Evolutionary conservation across 2,888 invertebrate genomes (phyloP), one percentile per base, ranked within the genome.

Genomic region (Xylophagus ater): DNA sequence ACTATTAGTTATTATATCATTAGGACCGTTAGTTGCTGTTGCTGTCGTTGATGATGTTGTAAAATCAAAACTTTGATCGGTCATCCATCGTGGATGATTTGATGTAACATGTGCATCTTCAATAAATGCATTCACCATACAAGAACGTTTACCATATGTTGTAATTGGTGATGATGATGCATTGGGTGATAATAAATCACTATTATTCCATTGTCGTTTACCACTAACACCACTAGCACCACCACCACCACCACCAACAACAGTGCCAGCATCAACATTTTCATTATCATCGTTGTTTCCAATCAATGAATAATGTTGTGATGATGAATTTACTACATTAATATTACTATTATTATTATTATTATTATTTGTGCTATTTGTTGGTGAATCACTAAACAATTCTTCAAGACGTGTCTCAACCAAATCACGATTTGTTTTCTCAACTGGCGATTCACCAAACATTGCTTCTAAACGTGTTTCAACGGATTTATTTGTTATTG

Each of bases 401-500:
- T 62, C 62, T 34, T 65, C 63, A 26, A 65, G 45, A 24, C 62
- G 57, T 2, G 62, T 55, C 41, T 63, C 63, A 43, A 63, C 53
- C 23, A 50, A 57, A 41, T 63, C 64, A 32, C 41, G 41, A 3
- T 47, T 48, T 8, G 45, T 42, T 40, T 53, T 52, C 18, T 53
- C 52, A 36, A 59, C 48, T 0, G 64, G 64, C 1, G 62, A 63
- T 46, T 62, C 65, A 1, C 62, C 63, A 32, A 65, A 65, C 60
- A 65, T 65, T 8, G 64, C 62, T 41, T 66, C 65, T 24, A 65
- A 48, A 6, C 64, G 55, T 5, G 57, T 63, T 43, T 65, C 66
- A 34, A 65, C 65, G 1, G 64, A 60, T 46, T 65, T 65, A 21
- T 56, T 59, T n/a, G 42, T 45, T 4, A 61, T 61, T 7, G 47